Evolutionary conservation across 2,113 vertebrate species (phyloP).

Genomic region (Notiomystis cincta): DNA sequence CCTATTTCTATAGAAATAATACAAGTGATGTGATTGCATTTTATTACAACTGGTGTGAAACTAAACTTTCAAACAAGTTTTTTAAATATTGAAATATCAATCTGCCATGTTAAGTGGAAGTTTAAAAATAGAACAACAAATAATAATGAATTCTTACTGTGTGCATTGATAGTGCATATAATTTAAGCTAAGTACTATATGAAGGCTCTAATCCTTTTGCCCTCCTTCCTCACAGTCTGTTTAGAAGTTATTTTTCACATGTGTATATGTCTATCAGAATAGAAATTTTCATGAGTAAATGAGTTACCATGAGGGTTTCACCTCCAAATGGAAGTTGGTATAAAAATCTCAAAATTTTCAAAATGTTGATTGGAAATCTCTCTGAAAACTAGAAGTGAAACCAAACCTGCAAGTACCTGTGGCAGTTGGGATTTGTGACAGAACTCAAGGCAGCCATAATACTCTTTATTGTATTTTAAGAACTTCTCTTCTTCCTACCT

Average conservation of each 20-base stretch:
- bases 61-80: background rate
- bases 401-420: background rate
- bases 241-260: background rate
- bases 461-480: background rate
- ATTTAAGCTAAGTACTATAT: background rate
- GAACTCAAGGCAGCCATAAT: background rate
- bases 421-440: background rate
- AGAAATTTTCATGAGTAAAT: background rate
- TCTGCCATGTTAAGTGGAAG: background rate
- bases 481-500: constrained; percentile 77
- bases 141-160: background rate
- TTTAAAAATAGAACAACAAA: background rate
- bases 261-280: background rate
- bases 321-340: background rate
- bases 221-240: background rate
- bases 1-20: background rate
- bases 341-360: background rate
- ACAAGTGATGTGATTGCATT: background rate
- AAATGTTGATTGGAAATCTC: background rate
- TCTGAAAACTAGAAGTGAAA: background rate
- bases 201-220: background rate
- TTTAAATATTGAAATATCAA: background rate
- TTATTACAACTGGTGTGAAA: background rate
- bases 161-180: accelerated
- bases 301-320: background rate